phyloP scores from a whole-genome alignment of 2,888 invertebrate species.

The Pyralis farinalis region DNA sequence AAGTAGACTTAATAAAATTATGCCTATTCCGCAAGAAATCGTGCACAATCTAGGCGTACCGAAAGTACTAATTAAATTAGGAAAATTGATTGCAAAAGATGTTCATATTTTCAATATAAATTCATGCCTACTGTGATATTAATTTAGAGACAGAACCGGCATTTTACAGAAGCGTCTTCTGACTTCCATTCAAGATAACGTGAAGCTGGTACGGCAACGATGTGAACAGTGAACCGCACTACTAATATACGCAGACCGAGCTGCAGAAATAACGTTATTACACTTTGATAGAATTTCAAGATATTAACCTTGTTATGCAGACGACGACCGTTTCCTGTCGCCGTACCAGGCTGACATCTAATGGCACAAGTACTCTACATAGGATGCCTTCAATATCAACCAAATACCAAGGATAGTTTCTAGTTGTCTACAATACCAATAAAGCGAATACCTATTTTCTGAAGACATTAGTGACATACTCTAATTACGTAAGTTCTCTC shows the following conservation, averaged over 20 bases:
- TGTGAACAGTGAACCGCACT: slow-evolving; percentile 17
- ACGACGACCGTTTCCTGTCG: slow-evolving; percentile 47
- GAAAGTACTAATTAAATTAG: background rate
- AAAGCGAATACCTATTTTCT: slow-evolving; percentile 8
- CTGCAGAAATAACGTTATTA: slow-evolving; percentile 46
- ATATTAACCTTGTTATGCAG: slow-evolving; percentile 60
- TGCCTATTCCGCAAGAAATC: background rate
- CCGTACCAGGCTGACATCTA: slow-evolving; percentile 38
- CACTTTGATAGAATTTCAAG: slow-evolving; percentile 59
- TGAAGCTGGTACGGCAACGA: too few relatives aligned
- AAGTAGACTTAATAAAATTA: slow-evolving; percentile 1
- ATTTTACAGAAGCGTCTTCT: too few relatives aligned
- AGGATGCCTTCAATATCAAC: slow-evolving; percentile 16
- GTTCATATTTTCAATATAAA: background rate
- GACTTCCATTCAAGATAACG: too few relatives aligned
- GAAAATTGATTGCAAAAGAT: background rate
- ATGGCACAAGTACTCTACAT: slow-evolving; percentile 43
- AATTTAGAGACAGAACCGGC: background rate
- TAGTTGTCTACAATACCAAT: slow-evolving; percentile 12
- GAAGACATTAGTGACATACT: background rate
- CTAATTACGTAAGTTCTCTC: slow-evolving; percentile 6
- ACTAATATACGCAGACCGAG: slow-evolving; percentile 17
- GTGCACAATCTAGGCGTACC: background rate
- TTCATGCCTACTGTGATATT: background rate
- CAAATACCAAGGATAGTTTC: slow-evolving; percentile 14